A percentile compares a stretch with the other conserved stretches of the same genome.
Conservation (phyloP, 2,113 vertebrate species). For the Plestiodon gilberti region DNA sequence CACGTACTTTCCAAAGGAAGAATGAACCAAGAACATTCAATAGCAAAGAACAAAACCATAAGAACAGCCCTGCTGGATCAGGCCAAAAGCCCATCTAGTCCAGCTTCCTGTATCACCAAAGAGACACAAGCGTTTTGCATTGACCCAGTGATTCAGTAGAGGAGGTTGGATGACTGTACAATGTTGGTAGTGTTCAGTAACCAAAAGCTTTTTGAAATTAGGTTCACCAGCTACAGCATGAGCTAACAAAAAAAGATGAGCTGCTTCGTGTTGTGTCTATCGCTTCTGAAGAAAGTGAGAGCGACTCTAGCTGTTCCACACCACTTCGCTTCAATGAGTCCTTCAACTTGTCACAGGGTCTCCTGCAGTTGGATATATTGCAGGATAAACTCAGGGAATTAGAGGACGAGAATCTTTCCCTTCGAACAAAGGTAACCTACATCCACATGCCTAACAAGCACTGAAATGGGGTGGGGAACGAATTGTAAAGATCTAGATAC, state of each 20-base stretch:
- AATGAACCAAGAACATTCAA: neutral
- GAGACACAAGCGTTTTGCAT: neutral
- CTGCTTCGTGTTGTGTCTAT: slow-evolving; percentile 92
- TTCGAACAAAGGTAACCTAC: slow-evolving; percentile 85
- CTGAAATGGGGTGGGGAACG: neutral
- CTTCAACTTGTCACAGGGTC: slow-evolving; percentile 73
- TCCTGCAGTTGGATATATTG: slow-evolving; percentile 89
- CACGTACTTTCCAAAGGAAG: neutral
- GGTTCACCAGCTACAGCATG: slow-evolving; percentile 97
- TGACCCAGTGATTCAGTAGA: slow-evolving; percentile 1
- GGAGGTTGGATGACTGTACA: neutral
- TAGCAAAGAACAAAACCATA: neutral
- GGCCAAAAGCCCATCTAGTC: too few species aligned
- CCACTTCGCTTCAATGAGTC: slow-evolving; percentile 81
- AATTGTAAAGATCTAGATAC: neutral
- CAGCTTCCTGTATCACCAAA: too few species aligned
- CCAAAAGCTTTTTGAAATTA: slow-evolving; percentile 58
- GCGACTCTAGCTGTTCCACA: slow-evolving; percentile 90
- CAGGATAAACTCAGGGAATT: slow-evolving; percentile 92
- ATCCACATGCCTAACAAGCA: neutral
- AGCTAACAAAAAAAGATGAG: slow-evolving; percentile 94
- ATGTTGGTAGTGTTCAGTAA: neutral
- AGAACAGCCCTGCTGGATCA: too few species aligned
- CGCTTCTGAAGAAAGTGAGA: slow-evolving; percentile 94
- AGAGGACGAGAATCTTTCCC: slow-evolving; percentile 92